Conservation (phyloP, 2,113 vertebrate species). For the Marmota flaviventris region DNA sequence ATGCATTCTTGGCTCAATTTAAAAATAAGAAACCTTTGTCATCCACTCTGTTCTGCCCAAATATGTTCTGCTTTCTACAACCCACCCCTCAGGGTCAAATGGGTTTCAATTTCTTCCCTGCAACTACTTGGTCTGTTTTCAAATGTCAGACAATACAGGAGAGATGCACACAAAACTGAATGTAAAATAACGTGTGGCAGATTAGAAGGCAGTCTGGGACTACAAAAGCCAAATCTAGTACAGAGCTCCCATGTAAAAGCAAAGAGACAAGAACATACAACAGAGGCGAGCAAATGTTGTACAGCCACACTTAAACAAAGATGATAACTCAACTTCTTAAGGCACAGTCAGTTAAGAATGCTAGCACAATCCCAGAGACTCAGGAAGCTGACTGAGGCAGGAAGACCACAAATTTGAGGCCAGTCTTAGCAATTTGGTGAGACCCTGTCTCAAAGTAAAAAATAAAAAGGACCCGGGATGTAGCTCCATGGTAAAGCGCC, state of each 20-base stretch:
- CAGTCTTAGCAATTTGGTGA: no score
- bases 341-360: background rate
- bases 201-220: slow-evolving; percentile 38
- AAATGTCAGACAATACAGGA: slow-evolving; percentile 56
- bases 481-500: no score
- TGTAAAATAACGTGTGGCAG: slow-evolving; percentile 1
- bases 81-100: slow-evolving; percentile 27
- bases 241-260: background rate
- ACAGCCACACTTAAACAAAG: background rate
- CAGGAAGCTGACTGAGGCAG: no score
- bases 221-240: background rate
- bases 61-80: slow-evolving; percentile 58
- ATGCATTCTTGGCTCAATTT: slow-evolving; percentile 72
- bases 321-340: background rate
- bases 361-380: background rate
- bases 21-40: slow-evolving; percentile 75
- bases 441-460: no score
- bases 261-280: background rate
- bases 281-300: background rate
- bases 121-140: slow-evolving; percentile 59
- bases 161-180: background rate
- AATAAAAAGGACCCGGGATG: no score
- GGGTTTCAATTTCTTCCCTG: slow-evolving; percentile 56
- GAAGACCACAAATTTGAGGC: no score
- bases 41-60: slow-evolving; percentile 51